A percentile compares a stretch with the other conserved stretches of the same genome.
Conservation (phyloP, 2,113 vertebrate species). For the Alectura lathami region DNA sequence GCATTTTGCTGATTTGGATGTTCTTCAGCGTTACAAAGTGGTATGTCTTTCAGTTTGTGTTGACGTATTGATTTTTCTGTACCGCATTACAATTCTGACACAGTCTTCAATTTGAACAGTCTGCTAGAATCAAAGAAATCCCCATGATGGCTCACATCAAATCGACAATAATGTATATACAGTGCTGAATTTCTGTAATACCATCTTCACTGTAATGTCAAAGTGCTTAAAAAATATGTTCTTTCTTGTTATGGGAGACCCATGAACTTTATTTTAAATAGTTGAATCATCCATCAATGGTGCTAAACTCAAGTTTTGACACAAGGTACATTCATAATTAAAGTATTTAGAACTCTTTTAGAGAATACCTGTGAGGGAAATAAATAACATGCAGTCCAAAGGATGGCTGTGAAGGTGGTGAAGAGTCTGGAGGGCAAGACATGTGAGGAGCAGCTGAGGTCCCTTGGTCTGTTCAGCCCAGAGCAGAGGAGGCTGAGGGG, state of each 20-base stretch:
- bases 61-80: neutral
- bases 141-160: neutral
- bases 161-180: neutral
- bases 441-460: neutral
- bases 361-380: neutral
- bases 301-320: neutral
- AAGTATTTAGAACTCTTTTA: neutral
- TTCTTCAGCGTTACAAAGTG: neutral
- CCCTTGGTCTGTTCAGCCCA: neutral
- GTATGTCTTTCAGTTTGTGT: neutral
- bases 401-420: neutral
- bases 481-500: neutral
- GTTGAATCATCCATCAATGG: neutral
- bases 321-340: neutral
- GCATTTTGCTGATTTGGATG: neutral
- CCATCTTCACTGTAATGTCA: neutral
- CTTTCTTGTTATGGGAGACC: neutral
- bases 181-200: neutral
- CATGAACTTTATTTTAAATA: neutral
- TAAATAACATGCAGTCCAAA: neutral
- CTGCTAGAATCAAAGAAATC: neutral
- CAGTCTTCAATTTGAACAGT: neutral
- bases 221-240: neutral
- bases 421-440: neutral
- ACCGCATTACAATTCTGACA: neutral